Percentiles rank a stretch among this genome's conserved stretches.
Evolutionary conservation across 2,888 invertebrate genomes (phyloP).

Genomic region (Hoplodrina ambigua): DNA sequence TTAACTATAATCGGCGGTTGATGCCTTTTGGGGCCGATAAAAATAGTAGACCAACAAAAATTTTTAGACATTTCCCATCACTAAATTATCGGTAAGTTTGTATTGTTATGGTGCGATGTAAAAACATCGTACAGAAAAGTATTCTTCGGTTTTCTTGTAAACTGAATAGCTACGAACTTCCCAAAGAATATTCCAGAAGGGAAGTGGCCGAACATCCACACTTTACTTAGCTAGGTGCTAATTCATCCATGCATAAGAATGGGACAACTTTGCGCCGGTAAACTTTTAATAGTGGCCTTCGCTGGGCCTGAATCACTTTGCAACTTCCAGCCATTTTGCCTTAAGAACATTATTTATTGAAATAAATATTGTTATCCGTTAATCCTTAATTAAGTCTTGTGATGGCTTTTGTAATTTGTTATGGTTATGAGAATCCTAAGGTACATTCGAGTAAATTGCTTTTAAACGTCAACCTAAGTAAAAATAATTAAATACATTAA

Average conservation of each 20-base stretch:
- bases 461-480: too few species aligned
- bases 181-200: constrained; percentile 42
- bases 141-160: not conserved
- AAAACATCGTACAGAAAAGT: not conserved
- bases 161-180: not conserved
- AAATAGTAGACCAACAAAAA: not conserved
- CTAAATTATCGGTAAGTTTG: not conserved
- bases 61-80: not conserved
- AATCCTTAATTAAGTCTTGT: constrained; percentile 36
- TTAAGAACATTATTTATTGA: constrained; percentile 55
- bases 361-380: constrained; percentile 56
- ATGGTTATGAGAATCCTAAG: not conserved
- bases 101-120: not conserved
- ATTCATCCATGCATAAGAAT: constrained; percentile 79
- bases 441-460: not conserved
- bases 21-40: not conserved
- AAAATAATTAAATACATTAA: too few species aligned
- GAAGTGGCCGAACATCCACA: constrained; percentile 50
- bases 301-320: constrained; percentile 69
- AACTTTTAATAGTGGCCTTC: constrained; percentile 77
- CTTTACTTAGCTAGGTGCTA: constrained; percentile 65
- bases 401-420: constrained; percentile 8
- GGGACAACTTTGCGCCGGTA: constrained; percentile 67
- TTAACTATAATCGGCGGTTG: too few species aligned
- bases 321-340: constrained; percentile 65